Conservation (phyloP, 1,140 invertebrate genomes). For the Drosophila littoralis region DNA sequence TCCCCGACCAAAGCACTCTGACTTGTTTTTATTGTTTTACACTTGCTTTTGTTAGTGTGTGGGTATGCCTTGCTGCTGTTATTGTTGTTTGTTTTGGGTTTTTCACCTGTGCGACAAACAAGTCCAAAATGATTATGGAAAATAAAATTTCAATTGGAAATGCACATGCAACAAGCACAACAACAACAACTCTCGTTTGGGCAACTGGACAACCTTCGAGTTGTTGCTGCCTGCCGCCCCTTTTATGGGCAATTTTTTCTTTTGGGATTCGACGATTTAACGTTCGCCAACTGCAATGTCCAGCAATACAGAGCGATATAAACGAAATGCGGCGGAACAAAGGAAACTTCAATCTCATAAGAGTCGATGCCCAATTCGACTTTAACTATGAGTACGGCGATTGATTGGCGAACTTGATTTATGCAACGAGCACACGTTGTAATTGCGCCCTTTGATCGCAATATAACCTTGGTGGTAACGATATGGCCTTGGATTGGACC, state of each 20-base stretch:
- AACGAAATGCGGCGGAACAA: not conserved
- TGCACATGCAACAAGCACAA: constrained; percentile 30
- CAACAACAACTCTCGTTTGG: not conserved
- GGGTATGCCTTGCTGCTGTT: not conserved
- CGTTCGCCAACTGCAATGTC: not conserved
- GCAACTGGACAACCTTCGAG: constrained; percentile 22
- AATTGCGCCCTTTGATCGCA: constrained; percentile 33
- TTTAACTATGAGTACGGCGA: not conserved
- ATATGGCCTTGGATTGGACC: constrained; percentile 11
- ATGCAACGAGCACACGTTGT: constrained; percentile 18
- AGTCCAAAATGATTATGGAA: constrained; percentile 21
- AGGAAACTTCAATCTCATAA: not conserved
- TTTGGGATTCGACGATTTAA: not conserved
- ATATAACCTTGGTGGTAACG: constrained; percentile 20
- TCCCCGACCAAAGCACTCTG: too few species aligned
- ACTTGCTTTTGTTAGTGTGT: not conserved
- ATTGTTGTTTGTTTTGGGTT: not conserved
- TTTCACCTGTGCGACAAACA: constrained; percentile 20
- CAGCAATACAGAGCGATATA: not conserved
- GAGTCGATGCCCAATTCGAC: constrained; percentile 14
- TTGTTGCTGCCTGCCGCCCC: not conserved
- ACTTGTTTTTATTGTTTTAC: not conserved
- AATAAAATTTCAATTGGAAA: constrained; percentile 36
- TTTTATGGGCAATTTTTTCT: constrained; percentile 26
- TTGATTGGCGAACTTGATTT: constrained; percentile 27